phyloP scores from a whole-genome alignment of 2,113 vertebrate species.

The Miniopterus natalensis region DNA sequence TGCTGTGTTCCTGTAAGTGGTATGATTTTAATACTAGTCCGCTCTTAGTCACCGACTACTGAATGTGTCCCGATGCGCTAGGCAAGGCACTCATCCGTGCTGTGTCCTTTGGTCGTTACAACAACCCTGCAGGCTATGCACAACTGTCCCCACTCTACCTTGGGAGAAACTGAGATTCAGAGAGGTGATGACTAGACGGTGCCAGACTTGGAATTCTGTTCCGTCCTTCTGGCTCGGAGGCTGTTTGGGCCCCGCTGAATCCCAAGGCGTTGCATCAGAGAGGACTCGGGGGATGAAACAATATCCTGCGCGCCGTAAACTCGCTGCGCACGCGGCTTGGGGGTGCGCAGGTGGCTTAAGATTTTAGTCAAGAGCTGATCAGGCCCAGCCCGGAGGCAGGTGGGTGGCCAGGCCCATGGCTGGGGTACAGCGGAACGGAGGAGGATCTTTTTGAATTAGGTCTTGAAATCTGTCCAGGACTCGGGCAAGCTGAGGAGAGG shows the following conservation, averaged over 20 bases:
- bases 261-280: background rate
- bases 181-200: background rate
- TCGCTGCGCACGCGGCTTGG: background rate
- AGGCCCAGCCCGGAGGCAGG: background rate
- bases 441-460: background rate
- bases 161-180: background rate
- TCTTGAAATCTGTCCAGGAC: background rate
- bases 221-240: background rate
- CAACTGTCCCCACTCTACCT: background rate
- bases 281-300: background rate
- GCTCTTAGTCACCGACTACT: background rate
- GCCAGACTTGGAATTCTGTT: background rate
- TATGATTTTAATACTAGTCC: background rate
- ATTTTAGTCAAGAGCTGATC: background rate
- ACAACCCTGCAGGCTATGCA: background rate
- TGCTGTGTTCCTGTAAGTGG: accelerated
- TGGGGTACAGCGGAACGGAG: background rate
- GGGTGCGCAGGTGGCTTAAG: background rate
- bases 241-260: background rate
- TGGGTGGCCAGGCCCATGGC: background rate
- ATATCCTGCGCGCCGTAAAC: background rate
- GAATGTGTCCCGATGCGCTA: background rate
- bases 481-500: background rate
- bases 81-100: background rate
- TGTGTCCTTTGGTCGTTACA: background rate